Evolutionary conservation across 2,113 vertebrate genomes (phyloP).

Genomic region (Chauna torquata): DNA sequence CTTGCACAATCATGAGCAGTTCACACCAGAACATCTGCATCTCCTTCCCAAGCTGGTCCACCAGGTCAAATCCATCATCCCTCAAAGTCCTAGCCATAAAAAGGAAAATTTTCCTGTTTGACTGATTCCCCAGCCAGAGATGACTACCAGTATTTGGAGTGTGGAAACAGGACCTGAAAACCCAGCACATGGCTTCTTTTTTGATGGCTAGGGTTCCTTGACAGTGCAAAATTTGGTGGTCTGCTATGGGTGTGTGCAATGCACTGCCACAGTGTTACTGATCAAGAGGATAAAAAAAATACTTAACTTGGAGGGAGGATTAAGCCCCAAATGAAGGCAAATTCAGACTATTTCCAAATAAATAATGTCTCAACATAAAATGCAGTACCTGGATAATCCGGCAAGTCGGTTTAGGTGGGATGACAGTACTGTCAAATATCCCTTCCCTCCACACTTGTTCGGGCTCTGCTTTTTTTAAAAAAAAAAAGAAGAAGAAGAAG

Average conservation of each 20-base stretch:
- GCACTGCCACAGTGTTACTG: neutral
- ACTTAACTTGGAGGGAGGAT: neutral
- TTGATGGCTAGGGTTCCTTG: neutral
- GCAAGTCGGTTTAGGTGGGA: neutral
- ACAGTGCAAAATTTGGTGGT: neutral
- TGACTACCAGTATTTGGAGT: neutral
- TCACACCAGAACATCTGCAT: neutral
- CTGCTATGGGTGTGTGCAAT: neutral
- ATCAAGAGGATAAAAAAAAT: neutral
- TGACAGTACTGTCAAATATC: neutral
- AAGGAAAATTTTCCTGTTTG: neutral
- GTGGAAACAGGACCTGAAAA: neutral
- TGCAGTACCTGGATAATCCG: neutral
- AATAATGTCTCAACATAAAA: neutral
- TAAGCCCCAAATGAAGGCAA: neutral
- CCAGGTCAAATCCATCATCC: neutral
- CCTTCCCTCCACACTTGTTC: neutral
- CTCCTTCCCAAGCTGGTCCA: neutral
- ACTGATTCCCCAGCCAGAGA: neutral
- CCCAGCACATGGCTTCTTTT: neutral
- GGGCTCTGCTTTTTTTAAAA: neutral
- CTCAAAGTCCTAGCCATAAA: neutral
- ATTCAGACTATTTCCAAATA: neutral
- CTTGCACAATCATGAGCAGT: neutral
- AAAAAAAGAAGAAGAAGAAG: neutral